Base-by-base conservation (phyloP, 2,888 invertebrate genomes). In the Conops quadrifasciatus region DNA sequence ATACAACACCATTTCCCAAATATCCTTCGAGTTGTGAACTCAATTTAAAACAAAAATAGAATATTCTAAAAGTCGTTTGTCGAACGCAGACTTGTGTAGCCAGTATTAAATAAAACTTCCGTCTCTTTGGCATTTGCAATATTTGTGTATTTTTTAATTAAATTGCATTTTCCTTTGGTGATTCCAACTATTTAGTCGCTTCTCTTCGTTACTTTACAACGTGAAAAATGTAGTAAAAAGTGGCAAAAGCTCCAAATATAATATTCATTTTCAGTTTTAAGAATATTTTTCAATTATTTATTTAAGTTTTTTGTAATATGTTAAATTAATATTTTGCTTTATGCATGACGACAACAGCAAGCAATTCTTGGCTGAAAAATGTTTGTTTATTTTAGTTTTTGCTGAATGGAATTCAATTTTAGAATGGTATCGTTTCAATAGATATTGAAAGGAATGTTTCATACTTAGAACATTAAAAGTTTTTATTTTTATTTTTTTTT, bases 201-300 rank as follows among this genome's bases (percentile, higher is more conserved):
- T 62, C 36, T 36, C 36, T 47, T 67, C 60, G 49, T 62, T 68
- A 68, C 47, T 30, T 68, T 68, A 68, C 68, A 68, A 58, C 11
- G 68, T 68, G 68, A 60, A 68, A 68, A 68, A 24, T 49, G 73
- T 75, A 75, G 73, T 76, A 75, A 75, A 76, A 76, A 75, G 75
- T 76, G 75, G 76, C 75, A 76, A 76, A 76, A 76, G 76, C 76
- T 74, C 74, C 73, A 76, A 76, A 76, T 75, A 74, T 74, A 60
- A 68, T 62, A 30, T 67, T 68, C 21, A 62, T 68, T 45, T 58
- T 36, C 24, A 43, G 26, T 67, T 56, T 43, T 58, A 30, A 24
- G 30, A 19, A 15, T 65, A 36, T 36, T 36, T 28, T 70, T 15
- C 62, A 69, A 30, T 66, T 70, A 66, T 73, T 71, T 73, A 30